These are phyloP conservation scores for Solenopsis invicta DNA, from an alignment of 1,140 invertebrate species.

Conservation along the genomic window DNA sequence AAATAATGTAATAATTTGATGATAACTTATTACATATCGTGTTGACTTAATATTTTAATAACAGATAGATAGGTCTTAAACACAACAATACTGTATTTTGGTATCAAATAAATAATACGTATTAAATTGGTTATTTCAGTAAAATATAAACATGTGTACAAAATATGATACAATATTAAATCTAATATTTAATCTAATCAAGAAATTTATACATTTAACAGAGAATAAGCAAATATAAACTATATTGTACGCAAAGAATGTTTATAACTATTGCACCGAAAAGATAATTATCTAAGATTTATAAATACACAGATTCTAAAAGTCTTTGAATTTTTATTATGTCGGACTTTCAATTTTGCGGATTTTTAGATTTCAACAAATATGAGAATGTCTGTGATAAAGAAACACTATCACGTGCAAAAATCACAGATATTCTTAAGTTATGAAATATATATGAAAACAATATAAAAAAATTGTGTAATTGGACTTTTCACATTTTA, in stretches of 20 bases:
- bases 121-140: slow-evolving; percentile 45
- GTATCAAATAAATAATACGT: slow-evolving; percentile 43
- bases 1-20: not conserved
- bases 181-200: slow-evolving; percentile 17
- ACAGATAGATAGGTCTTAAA: slow-evolving; percentile 18
- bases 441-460: not conserved
- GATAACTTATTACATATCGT: slow-evolving; percentile 9
- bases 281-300: slow-evolving; percentile 17
- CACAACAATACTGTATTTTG: not conserved
- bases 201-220: slow-evolving; percentile 21
- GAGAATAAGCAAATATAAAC: slow-evolving; percentile 2
- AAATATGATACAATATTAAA: slow-evolving; percentile 12
- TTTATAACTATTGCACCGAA: not conserved
- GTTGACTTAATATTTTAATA: not conserved
- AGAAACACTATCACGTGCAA: not conserved
- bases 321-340: slow-evolving; percentile 34
- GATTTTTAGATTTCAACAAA: not conserved
- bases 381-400: not conserved
- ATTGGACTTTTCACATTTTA: not conserved
- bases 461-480: not conserved
- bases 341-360: not conserved
- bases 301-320: slow-evolving; percentile 35
- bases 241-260: not conserved
- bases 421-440: slow-evolving; percentile 1
- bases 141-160: slow-evolving; percentile 43